Evolutionary conservation across 2,797 vertebrate species (phyloP).

Genomic region (Apodemus agrarius): DNA sequence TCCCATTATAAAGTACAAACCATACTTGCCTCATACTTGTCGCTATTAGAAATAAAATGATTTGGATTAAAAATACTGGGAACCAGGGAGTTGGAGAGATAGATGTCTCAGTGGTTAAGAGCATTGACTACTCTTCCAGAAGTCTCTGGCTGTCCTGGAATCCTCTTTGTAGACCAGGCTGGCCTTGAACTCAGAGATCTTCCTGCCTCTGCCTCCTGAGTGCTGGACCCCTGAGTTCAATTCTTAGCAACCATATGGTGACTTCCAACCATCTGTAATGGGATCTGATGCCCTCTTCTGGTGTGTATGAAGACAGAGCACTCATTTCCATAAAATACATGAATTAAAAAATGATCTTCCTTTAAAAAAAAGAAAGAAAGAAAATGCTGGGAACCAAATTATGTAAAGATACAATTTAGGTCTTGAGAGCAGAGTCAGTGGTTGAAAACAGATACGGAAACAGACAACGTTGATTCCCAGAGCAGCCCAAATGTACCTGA

Average conservation of each 20-base stretch:
- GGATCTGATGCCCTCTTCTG: not conserved
- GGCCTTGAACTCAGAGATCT: not conserved
- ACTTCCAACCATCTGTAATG: not conserved
- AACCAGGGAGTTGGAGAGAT: not conserved
- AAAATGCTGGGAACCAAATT: not conserved
- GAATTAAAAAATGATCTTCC: not conserved
- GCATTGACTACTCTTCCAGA: not conserved
- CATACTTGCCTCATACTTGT: not conserved
- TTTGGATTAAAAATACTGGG: conserved; percentile 26
- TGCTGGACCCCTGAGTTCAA: not conserved
- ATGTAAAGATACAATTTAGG: not conserved
- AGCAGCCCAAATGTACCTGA: not conserved
- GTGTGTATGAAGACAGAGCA: not conserved
- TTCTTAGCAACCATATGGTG: not conserved
- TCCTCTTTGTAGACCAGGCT: not conserved
- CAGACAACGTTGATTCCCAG: not conserved
- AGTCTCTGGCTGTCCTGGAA: not conserved
- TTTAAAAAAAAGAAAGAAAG: not conserved
- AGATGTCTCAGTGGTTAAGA: not conserved
- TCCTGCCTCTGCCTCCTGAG: not conserved
- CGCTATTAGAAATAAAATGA: conserved; percentile 60
- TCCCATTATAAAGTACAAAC: conserved; percentile 47
- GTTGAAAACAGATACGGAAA: not conserved
- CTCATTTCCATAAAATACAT: not conserved
- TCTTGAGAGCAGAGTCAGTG: not conserved